Base-by-base conservation (phyloP, 2,888 invertebrate genomes). In the Mythimna impura region DNA sequence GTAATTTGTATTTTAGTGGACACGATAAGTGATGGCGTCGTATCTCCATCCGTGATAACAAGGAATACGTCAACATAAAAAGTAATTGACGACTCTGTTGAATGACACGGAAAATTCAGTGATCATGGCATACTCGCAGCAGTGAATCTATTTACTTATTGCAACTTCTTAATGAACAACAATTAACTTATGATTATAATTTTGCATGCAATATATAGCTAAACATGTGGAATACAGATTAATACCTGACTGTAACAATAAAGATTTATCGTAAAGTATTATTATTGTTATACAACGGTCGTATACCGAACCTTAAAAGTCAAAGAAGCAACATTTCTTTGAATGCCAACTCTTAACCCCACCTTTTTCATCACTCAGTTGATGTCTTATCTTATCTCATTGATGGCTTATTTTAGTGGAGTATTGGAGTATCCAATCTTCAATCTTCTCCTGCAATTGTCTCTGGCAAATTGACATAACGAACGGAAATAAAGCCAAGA, bases 1-100 rank as follows among this genome's bases (percentile, higher is more conserved):
- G 60, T 22, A 73, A 72, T 66, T 80, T 80, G 63, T 73, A 70
- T 67, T 70, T 69, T 54, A 72, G 66, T 67, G 54, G 47, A 10
- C 55, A 22, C 60, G 30, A 43, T 40, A 65, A 62, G 61, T 66
- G 30, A 64, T 60, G 36, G 61, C 17, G 62, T 55, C 58, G 62
- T 58, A 40, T 78, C 65, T 58, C 22, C 58, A 70, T 78, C 20
- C 14, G 12, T 43, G 20, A 60, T 30, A 54, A 36, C 25, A 43
- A 66, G 73, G 12, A 66, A 71, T n/a, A 30, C 40, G 43, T 43
- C 25, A 52, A 58, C 30, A n/a, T 73, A 30, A 54, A 36, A 65
- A 22, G 12, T 22, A 57, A 73, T 22, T 30, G 30, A 14, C 6
- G 57, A 40, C 22, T 40, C 8, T 25, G 58, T 25, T 73, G n/a